phyloP scores from a whole-genome alignment of 2,113 vertebrate species.

The Crocuta crocuta region DNA sequence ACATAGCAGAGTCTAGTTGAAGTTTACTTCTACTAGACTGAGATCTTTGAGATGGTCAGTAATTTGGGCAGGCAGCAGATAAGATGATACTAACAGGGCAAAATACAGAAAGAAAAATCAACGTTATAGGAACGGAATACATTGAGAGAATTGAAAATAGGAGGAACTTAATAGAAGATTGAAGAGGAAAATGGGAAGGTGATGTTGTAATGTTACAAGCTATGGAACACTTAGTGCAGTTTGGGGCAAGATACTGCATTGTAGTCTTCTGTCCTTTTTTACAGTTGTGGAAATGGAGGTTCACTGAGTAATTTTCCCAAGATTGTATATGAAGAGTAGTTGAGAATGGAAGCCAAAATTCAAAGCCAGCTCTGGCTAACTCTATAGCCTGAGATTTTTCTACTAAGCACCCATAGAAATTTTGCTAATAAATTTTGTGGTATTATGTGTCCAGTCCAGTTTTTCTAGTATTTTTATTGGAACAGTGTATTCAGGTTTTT shows the following conservation, averaged over 20 bases:
- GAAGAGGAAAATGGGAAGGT: neutral
- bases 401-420: neutral
- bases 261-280: conserved; percentile 30
- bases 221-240: neutral
- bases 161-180: neutral
- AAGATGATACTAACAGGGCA: neutral
- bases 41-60: conserved; percentile 48
- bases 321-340: neutral
- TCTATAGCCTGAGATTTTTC: neutral
- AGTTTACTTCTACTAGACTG: neutral
- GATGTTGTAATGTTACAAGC: neutral
- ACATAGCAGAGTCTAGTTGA: neutral
- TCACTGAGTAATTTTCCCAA: conserved; percentile 41
- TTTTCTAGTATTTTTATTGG: conserved; percentile 31
- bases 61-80: conserved; percentile 32
- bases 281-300: conserved; percentile 16
- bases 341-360: conserved; percentile 55
- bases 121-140: neutral
- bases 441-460: neutral
- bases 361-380: conserved; percentile 24
- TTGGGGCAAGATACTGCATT: neutral
- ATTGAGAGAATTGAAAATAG: conserved; percentile 29
- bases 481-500: neutral
- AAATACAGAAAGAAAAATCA: conserved; percentile 23
- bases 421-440: conserved; percentile 12